Conservation (phyloP, 2,888 invertebrate species). For the Lasioglossum malachurum region DNA sequence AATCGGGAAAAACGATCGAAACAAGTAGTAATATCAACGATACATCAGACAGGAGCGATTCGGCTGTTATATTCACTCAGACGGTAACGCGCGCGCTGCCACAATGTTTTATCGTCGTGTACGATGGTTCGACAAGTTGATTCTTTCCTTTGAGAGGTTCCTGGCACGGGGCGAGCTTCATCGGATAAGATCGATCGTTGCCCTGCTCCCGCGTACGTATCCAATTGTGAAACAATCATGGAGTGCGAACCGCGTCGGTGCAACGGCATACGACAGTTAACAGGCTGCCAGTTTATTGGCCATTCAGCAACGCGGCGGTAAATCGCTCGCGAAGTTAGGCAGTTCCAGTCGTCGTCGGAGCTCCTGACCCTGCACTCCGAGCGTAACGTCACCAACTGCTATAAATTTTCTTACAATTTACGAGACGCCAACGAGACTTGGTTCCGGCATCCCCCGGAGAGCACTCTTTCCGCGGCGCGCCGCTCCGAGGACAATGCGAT, state of each 20-base stretch:
- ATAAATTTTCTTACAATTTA: conserved; percentile 75
- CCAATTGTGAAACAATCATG: conserved; percentile 9
- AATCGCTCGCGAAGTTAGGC: conserved; percentile 67
- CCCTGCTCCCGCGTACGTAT: not conserved
- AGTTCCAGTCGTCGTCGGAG: conserved; percentile 54
- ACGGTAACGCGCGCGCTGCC: not conserved
- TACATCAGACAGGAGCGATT: not conserved
- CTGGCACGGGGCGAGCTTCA: not conserved
- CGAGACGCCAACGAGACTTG: conserved; percentile 60
- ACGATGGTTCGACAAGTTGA: not conserved
- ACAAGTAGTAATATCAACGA: not conserved
- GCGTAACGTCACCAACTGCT: conserved; percentile 63
- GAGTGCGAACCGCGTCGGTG: not conserved
- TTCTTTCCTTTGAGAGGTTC: not conserved
- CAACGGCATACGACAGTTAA: conserved; percentile 6
- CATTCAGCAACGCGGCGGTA: conserved; percentile 58
- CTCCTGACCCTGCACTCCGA: conserved; percentile 49
- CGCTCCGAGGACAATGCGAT: conserved; percentile 20
- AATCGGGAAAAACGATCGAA: not conserved
- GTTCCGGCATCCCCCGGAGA: conserved; percentile 41
- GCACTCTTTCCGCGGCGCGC: conserved; percentile 51
- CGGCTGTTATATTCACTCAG: not conserved
- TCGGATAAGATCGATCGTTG: not conserved
- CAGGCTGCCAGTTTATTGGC: conserved; percentile 58
- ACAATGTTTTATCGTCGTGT: not conserved